Evolutionary conservation across 2,888 invertebrate species (phyloP).

Genomic region (Lucinisca nassula): DNA sequence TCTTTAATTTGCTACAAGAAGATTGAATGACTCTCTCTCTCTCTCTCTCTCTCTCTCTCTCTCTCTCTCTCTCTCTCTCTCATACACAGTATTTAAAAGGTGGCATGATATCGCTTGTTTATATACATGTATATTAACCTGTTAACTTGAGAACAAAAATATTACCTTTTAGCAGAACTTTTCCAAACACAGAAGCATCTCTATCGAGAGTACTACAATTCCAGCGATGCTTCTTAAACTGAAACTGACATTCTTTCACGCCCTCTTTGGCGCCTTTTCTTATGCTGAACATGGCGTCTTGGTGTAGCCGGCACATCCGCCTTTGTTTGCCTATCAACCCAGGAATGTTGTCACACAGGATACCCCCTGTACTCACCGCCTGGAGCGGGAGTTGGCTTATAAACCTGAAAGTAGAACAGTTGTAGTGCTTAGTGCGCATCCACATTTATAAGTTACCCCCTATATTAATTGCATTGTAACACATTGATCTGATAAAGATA

Average conservation of each 20-base stretch:
- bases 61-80: no score
- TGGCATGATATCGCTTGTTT: no score
- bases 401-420: slow-evolving; percentile 80
- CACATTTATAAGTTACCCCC: no score
- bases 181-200: slow-evolving; percentile 88
- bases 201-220: slow-evolving; percentile 86
- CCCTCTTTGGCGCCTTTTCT: slow-evolving; percentile 87
- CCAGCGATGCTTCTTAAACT: slow-evolving; percentile 87
- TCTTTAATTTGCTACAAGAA: no score
- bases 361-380: slow-evolving; percentile 82
- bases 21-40: no score
- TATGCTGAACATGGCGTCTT: slow-evolving; percentile 87
- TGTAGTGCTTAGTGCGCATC: no score
- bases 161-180: slow-evolving; percentile 88
- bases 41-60: no score
- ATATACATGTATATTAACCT: no score
- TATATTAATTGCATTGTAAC: no score
- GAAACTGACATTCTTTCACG: slow-evolving; percentile 87
- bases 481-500: no score
- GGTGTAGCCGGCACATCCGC: slow-evolving; percentile 86
- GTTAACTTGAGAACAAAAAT: background rate
- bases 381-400: slow-evolving; percentile 87
- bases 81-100: no score
- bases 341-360: slow-evolving; percentile 88
- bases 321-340: slow-evolving; percentile 87